phyloP scores from a whole-genome alignment of 2,888 invertebrate species.

The Ceraclea dissimilis region DNA sequence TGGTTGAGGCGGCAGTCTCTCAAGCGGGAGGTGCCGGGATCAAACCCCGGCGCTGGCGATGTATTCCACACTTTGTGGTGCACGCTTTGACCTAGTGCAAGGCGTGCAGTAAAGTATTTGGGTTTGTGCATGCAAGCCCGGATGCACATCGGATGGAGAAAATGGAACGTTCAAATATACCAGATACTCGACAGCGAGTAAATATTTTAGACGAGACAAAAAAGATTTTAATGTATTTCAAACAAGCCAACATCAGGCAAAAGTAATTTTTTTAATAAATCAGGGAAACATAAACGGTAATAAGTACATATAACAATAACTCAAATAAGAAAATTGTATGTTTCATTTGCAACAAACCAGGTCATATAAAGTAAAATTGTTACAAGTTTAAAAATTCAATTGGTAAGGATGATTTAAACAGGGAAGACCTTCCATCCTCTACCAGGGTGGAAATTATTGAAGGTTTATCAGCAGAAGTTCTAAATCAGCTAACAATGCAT shows the following conservation, averaged over 20 bases:
- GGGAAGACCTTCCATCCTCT: not conserved
- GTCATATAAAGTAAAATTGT: not conserved
- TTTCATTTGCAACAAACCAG: not conserved
- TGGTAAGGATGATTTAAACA: not conserved
- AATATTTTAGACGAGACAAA: not conserved
- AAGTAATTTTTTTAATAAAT: not conserved
- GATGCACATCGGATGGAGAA: no score
- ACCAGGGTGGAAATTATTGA: not conserved
- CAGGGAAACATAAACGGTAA: not conserved
- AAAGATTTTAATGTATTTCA: not conserved
- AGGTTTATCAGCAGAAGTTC: not conserved
- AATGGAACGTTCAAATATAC: no score
- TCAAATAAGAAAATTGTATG: not conserved
- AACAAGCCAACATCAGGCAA: not conserved
- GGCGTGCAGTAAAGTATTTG: no score
- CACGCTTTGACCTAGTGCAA: no score
- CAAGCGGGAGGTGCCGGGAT: no score
- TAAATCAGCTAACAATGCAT: no score
- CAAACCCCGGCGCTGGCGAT: no score
- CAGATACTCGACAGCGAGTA: no score
- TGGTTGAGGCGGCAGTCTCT: no score
- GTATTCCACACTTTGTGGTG: no score
- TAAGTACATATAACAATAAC: not conserved
- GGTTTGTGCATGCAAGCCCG: no score
- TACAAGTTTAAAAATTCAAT: not conserved